Evolutionary conservation across 2,797 vertebrate species (phyloP), one percentile per base, ranked within the genome.

Genomic region (Ataeniobius toweri): DNA sequence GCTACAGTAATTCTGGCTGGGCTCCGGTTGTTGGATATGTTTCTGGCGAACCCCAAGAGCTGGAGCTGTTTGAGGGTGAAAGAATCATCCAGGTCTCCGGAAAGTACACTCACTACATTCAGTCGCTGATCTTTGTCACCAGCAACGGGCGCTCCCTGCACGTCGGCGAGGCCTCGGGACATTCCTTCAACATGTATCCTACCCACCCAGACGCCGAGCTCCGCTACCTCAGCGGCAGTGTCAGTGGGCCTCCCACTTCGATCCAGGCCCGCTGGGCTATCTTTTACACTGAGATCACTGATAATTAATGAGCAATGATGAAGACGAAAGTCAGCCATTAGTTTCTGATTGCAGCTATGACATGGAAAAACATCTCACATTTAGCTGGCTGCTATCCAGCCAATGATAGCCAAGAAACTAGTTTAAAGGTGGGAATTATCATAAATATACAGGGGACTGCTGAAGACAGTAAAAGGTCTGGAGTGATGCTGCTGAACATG

Each of bases 111-210:
- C 51, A 39, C 75, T 86, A 79, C 12, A 0, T 91, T 5, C 53
- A 84, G 36, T 71, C 48, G 0, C 0, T 90, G 2, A 59, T 86
- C 46, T 85, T 92, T 48, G 36, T 12, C 26, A 90, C 90, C 0
- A 88, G 3, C 78, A 69, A 1, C 5, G 86, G 89, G 0, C 84
- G 89, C 36, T 26, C n/a, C 0, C 58, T 92, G 70, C 0, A 0
- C 0, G 83, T 31, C 0, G 91, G 91, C 0, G 73, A 80, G 68
- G 75, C 83, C 0, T 0, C 5, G 0, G 86, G 86, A 2, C 0
- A 0, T 0, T 80, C 83, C 55, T 92, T 89, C 78, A 89, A 90
- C 83, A 83, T 90, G 88, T 92, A 89, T 6, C 55, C 84, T 0
- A 1, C 0, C 2, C 31, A 68, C 79, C 10, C 0, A 0, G 20